phyloP scores from a whole-genome alignment of 2,888 invertebrate genomes.

The Aromia moschata region DNA sequence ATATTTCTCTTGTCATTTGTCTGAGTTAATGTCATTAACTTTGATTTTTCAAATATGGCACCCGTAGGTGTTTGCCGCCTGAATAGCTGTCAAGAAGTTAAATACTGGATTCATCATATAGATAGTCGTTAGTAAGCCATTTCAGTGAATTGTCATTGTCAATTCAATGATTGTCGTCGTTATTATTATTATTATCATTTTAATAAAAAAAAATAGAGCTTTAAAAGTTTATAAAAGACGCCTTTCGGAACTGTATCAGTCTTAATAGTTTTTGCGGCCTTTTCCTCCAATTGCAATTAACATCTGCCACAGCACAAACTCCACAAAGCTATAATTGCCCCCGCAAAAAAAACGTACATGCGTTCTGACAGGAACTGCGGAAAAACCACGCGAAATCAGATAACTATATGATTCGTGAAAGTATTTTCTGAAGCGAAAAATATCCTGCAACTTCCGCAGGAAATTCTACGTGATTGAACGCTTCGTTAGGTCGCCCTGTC shows the following conservation, averaged over 20 bases:
- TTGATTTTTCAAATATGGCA: no score
- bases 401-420: slow-evolving; percentile 43
- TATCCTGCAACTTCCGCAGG: slow-evolving; percentile 48
- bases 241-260: neutral
- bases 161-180: no score
- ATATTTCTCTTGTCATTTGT: no score
- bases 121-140: no score
- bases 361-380: slow-evolving; percentile 16
- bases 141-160: no score
- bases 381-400: slow-evolving; percentile 42
- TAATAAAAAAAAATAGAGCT: no score
- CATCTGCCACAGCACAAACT: neutral
- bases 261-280: neutral
- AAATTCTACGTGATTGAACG: slow-evolving; percentile 55
- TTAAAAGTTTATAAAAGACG: no score
- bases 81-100: no score
- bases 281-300: slow-evolving; percentile 6
- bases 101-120: no score
- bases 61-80: no score
- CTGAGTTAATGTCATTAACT: no score
- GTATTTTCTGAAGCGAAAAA: slow-evolving; percentile 51
- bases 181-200: no score
- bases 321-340: neutral
- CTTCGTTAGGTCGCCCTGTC: slow-evolving; percentile 57
- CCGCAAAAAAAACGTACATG: slow-evolving; percentile 3